Evolutionary conservation across 2,888 invertebrate genomes (phyloP).

Genomic region (Linnaemya vulpina): DNA sequence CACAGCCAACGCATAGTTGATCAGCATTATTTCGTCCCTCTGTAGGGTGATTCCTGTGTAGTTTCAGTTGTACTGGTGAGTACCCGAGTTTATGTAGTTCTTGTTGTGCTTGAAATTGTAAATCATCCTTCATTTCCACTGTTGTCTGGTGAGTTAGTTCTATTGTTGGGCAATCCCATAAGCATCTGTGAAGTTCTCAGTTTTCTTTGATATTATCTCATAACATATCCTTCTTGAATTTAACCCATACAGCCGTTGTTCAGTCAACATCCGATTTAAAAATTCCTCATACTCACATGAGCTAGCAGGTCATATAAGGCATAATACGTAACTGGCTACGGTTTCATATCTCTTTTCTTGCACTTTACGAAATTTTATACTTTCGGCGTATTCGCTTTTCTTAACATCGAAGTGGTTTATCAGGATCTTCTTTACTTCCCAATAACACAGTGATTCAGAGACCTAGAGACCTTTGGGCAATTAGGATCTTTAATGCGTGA

Average conservation of each 20-base stretch:
- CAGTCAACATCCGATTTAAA: no score
- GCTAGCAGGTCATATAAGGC: no score
- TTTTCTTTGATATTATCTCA: slow-evolving; percentile 64
- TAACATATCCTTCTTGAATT: slow-evolving; percentile 47
- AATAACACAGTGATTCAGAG: slow-evolving; percentile 9
- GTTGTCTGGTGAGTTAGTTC: slow-evolving; percentile 31
- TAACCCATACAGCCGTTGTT: slow-evolving; percentile 58
- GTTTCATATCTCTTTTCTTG: slow-evolving; percentile 24
- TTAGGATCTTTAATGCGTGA: slow-evolving; percentile 44
- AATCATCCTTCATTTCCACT: slow-evolving; percentile 23
- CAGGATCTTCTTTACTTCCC: slow-evolving; percentile 25
- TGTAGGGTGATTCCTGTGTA: no score
- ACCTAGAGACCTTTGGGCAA: slow-evolving; percentile 4
- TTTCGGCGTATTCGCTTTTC: slow-evolving; percentile 38
- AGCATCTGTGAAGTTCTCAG: no score
- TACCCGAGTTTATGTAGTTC: no score
- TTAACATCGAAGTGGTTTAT: slow-evolving; percentile 24
- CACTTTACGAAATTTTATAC: slow-evolving; percentile 53
- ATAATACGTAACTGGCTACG: no score
- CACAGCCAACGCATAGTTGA: slow-evolving; percentile 15
- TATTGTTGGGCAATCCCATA: slow-evolving; percentile 34
- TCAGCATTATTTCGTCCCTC: no score
- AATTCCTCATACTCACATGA: no score
- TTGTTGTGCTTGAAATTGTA: no score
- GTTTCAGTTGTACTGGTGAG: neutral